Evolutionary conservation across 2,113 vertebrate genomes (phyloP).

Genomic region (Carassius auratus): DNA sequence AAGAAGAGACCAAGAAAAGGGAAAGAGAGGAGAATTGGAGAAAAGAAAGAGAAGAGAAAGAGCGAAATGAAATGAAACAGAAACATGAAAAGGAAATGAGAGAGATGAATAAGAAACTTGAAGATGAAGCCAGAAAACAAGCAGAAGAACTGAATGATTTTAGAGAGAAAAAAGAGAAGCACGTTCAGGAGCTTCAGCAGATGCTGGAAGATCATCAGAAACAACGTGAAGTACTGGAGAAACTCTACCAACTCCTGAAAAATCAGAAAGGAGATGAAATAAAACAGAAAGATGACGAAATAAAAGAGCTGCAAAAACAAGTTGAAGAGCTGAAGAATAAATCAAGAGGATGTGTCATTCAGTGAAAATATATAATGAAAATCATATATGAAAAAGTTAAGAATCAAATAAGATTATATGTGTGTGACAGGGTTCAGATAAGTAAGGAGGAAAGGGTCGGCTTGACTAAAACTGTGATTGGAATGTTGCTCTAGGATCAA

Average conservation of each 20-base stretch:
- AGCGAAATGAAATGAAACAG: not conserved
- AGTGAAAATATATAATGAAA: too few species aligned
- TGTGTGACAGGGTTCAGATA: too few species aligned
- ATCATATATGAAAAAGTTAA: too few species aligned
- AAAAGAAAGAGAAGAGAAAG: not conserved
- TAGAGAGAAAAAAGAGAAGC: not conserved
- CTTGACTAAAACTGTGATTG: too few species aligned
- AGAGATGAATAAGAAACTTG: not conserved
- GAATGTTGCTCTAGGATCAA: too few species aligned
- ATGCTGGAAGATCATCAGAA: not conserved
- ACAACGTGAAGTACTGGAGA: not conserved
- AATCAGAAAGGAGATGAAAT: too few species aligned
- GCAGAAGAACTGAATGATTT: not conserved
- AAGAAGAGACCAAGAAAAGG: not conserved
- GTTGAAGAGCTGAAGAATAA: too few species aligned
- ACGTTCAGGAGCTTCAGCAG: not conserved
- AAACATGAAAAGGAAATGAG: not conserved
- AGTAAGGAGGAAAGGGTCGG: too few species aligned
- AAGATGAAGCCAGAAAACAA: not conserved
- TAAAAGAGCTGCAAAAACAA: too few species aligned
- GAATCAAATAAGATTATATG: too few species aligned
- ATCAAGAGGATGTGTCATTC: too few species aligned
- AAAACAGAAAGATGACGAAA: too few species aligned
- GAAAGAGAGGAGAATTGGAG: not conserved
- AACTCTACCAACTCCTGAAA: not conserved